These are phyloP conservation scores for Anniella stebbinsi DNA, from an alignment of 2,797 vertebrate species.

Conservation along the genomic window DNA sequence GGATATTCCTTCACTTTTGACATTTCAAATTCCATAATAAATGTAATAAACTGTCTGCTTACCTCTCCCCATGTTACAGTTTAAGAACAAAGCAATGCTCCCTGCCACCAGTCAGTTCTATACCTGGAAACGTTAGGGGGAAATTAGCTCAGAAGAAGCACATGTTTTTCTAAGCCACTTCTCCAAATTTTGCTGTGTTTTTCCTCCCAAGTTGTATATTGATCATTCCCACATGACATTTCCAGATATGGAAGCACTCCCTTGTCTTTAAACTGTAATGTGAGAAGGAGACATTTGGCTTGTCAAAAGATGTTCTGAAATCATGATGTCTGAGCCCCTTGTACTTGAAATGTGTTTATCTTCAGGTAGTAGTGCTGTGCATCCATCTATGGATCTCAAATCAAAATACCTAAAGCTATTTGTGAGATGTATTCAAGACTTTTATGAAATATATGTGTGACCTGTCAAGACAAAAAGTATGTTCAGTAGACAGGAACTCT, in stretches of 20 bases:
- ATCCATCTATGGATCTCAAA: not conserved
- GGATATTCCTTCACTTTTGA: not conserved
- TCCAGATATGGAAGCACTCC: constrained; percentile 7
- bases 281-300: constrained; percentile 1
- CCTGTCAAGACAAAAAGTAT: not conserved
- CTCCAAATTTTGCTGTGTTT: not conserved
- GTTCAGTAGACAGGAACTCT: too few relatives aligned
- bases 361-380: not conserved
- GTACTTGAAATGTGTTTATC: constrained; percentile 18
- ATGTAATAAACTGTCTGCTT: not conserved
- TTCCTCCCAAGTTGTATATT: not conserved
- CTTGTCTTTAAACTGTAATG: constrained; percentile 7
- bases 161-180: not conserved
- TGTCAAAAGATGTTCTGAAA: constrained; percentile 8
- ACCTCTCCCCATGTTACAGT: not conserved
- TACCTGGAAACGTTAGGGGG: not conserved
- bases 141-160: constrained; percentile 21
- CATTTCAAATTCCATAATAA: constrained; percentile 1
- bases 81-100: not conserved
- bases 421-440: constrained; percentile 10
- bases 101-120: not conserved
- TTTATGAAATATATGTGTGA: not conserved
- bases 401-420: not conserved
- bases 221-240: constrained; percentile 29
- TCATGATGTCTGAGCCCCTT: not conserved